Evolutionary conservation across 2,797 vertebrate genomes (phyloP).

Genomic region (Hirundo rustica): DNA sequence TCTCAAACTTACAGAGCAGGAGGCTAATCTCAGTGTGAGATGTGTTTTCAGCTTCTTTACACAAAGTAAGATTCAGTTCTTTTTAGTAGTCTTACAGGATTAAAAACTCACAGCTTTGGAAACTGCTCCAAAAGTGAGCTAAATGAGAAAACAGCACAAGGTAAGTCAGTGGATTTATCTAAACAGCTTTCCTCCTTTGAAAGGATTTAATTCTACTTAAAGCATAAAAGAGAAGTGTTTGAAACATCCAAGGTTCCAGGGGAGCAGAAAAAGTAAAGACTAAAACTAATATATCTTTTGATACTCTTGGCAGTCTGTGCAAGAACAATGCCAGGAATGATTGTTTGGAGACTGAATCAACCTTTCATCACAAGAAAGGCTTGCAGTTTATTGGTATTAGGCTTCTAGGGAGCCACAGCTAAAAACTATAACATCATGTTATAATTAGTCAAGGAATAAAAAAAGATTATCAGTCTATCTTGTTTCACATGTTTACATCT

Average conservation of each 20-base stretch:
- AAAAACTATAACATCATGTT: not conserved
- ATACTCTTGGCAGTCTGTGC: not conserved
- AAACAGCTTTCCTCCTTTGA: slow-evolving; percentile 18
- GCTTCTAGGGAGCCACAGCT: not conserved
- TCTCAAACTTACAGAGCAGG: not conserved
- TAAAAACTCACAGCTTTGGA: slow-evolving; percentile 25
- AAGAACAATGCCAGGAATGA: not conserved
- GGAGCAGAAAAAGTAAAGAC: not conserved
- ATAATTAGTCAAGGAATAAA: not conserved
- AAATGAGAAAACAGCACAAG: slow-evolving; percentile 10
- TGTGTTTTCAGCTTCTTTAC: slow-evolving; percentile 4
- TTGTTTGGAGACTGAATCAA: not conserved
- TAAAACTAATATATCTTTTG: not conserved
- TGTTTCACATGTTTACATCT: not conserved
- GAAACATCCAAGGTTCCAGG: not conserved
- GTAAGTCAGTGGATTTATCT: slow-evolving; percentile 14
- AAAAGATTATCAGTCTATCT: not conserved
- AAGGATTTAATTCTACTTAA: slow-evolving; percentile 43
- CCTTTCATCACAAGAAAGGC: not conserved
- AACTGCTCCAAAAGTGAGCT: slow-evolving; percentile 4
- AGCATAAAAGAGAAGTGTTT: not conserved
- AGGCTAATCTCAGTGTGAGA: slow-evolving; percentile 5
- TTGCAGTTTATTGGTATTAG: not conserved
- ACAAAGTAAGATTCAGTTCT: not conserved
- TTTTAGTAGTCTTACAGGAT: slow-evolving; percentile 5